Evolutionary conservation across 2,888 invertebrate genomes (phyloP), one percentile per base, ranked within the genome.

Genomic region (Drosophila buzzatii): DNA sequence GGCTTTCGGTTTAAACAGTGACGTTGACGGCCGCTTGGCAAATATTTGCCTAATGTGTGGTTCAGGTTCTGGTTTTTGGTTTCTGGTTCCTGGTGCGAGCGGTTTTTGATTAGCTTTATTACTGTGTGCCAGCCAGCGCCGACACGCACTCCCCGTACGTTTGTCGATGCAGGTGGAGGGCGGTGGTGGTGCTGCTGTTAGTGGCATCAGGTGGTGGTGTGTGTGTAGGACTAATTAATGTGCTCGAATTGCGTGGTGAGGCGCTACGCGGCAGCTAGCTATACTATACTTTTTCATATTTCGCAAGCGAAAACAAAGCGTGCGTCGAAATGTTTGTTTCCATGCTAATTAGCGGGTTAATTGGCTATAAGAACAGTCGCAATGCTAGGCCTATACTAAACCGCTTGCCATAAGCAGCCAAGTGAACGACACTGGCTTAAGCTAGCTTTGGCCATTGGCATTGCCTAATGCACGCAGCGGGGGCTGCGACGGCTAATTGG

Each of bases 41-140:
- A 86, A 90, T 86, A 86, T 86, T 86, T 86, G 86, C 76, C 83
- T 85, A 86, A 90, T 86, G 77, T 86, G 85, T 77, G 86, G 86
- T 85, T 73, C 73, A 70, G 85, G 70, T 76, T 72, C 66, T 72
- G 82, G 82, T 79, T 80, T 73, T 58, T 42, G 76, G 70, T 60
- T 60, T 37, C 6, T 6, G 14, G 37, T 39, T 63, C 55, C 58
- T 66, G 72, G 71, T 60, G 70, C 82, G 74, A 80, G 76, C 79
- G 86, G 81, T 83, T 90, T 86, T 86, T 86, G 86, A 86, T 90
- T 86, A 86, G 90, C 89, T 85, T 90, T 86, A 86, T 86, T 88
- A 85, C 82, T 86, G 76, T 86, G 78, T 83, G 81, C 27, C 27
- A 76, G 90, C 81, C 57, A 51, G 27, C 37, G 31, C 44, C 52